Evolutionary conservation across 2,113 vertebrate genomes (phyloP).

Genomic region (Lethenteron camtschaticum): DNA sequence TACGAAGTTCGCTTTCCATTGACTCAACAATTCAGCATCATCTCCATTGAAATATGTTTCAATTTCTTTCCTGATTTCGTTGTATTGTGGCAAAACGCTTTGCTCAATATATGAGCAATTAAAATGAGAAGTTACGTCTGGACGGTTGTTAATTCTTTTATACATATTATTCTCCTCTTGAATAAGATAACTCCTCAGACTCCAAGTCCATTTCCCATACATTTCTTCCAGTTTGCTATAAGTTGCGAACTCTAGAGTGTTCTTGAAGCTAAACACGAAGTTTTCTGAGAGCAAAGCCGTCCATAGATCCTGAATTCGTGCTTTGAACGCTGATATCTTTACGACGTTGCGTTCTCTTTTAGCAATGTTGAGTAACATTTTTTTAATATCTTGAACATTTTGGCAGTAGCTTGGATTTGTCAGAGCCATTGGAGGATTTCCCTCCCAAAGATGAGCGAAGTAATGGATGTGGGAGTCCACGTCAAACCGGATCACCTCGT

Average conservation of each 20-base stretch:
- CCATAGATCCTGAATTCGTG: constrained; percentile 18
- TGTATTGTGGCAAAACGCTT: neutral
- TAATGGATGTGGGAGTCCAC: constrained; percentile 20
- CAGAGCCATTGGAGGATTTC: constrained; percentile 24
- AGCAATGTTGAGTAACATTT: constrained; percentile 15
- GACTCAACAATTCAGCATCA: constrained; percentile 4
- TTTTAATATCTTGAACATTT: constrained; percentile 20
- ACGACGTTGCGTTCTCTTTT: constrained; percentile 7
- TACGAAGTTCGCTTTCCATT: constrained; percentile 17
- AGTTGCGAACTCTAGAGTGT: neutral
- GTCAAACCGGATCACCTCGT: constrained; percentile 19
- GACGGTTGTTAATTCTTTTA: too few species aligned
- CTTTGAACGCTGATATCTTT: constrained; percentile 15
- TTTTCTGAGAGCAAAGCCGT: constrained; percentile 20
- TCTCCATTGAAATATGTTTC: neutral
- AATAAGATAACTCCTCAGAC: neutral
- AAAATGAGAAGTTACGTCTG: too few species aligned
- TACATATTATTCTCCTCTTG: neutral
- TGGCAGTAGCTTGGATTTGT: constrained; percentile 24
- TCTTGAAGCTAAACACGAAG: constrained; percentile 19
- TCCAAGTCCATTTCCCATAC: constrained; percentile 2
- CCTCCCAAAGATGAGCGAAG: constrained; percentile 23
- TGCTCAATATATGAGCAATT: too few species aligned
- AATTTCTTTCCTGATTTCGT: neutral
- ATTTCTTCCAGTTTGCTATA: constrained; percentile 3